Conservation (phyloP, 2,888 invertebrate genomes). For the Emmelina monodactyla region DNA sequence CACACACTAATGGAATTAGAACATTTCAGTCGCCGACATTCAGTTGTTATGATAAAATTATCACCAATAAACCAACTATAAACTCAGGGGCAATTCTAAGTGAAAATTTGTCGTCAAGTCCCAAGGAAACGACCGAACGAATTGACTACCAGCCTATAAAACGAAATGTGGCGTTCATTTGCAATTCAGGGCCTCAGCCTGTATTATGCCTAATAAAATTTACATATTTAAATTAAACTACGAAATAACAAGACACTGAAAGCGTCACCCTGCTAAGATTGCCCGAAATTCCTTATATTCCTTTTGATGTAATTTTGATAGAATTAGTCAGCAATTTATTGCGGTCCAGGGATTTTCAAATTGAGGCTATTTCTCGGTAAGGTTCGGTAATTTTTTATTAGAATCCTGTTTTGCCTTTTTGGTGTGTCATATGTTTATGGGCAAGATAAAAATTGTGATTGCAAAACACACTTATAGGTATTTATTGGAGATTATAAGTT, state of each 20-base stretch:
- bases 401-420: no score
- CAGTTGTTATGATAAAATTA: no score
- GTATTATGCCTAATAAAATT: slow-evolving; percentile 66
- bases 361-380: no score
- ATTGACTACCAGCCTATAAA: slow-evolving; percentile 64
- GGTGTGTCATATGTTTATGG: no score
- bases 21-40: no score
- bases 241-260: slow-evolving; percentile 61
- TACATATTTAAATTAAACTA: slow-evolving; percentile 66
- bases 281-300: slow-evolving; percentile 21
- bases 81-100: slow-evolving; percentile 41
- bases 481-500: no score
- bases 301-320: slow-evolving; percentile 10
- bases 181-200: slow-evolving; percentile 62
- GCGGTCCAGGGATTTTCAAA: neutral
- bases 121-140: slow-evolving; percentile 50
- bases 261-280: slow-evolving; percentile 45
- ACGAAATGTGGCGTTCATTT: slow-evolving; percentile 64
- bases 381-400: no score
- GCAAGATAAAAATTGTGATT: no score
- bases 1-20: no score
- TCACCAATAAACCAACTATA: slow-evolving; percentile 34
- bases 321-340: neutral
- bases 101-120: slow-evolving; percentile 54
- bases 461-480: no score